A percentile compares a stretch with the other conserved stretches of the same genome.
phyloP scores from a whole-genome alignment of 37 sponge, comb jelly and placozoan species.

The Tethya wilhelma region DNA sequence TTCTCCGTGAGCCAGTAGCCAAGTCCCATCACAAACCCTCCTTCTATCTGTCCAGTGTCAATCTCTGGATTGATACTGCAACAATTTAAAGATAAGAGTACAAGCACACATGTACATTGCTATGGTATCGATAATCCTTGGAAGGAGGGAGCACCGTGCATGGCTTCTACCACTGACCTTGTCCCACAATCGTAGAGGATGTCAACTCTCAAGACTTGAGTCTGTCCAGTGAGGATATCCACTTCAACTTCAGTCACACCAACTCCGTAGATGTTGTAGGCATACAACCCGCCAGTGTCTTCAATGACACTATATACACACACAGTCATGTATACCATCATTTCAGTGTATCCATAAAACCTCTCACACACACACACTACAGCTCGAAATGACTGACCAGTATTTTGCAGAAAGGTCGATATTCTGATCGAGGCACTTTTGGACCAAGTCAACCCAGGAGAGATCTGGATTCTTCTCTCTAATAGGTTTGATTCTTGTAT shows the following conservation, averaged over 20 bases:
- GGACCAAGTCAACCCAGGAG: constrained; percentile 62
- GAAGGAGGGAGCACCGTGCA: too few species aligned
- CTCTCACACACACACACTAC: background rate
- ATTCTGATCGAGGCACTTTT: constrained; percentile 42
- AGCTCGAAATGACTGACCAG: constrained; percentile 7
- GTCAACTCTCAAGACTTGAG: constrained; percentile 69
- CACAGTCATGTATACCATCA: background rate
- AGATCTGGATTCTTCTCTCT: constrained; percentile 33
- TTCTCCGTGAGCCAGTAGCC: constrained; percentile 87
- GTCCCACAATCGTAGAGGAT: constrained; percentile 90
- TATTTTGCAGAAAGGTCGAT: constrained; percentile 60
- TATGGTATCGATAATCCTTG: too few species aligned
- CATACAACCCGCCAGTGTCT: constrained; percentile 11
- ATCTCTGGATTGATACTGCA: constrained; percentile 84
- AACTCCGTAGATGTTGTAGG: constrained; percentile 71
- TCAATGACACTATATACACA: constrained; percentile 34
- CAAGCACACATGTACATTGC: background rate
- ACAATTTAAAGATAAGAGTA: background rate
- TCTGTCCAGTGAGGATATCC: constrained; percentile 82
- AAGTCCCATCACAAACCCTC: constrained; percentile 85
- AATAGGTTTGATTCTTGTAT: constrained; percentile 57
- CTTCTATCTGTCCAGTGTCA: constrained; percentile 88
- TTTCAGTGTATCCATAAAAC: background rate
- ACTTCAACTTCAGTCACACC: constrained; percentile 71
- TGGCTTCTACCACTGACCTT: too few species aligned